These are phyloP conservation scores for Copidosoma floridanum DNA, from an alignment of 1,140 invertebrate genomes.

Conservation along the genomic window DNA sequence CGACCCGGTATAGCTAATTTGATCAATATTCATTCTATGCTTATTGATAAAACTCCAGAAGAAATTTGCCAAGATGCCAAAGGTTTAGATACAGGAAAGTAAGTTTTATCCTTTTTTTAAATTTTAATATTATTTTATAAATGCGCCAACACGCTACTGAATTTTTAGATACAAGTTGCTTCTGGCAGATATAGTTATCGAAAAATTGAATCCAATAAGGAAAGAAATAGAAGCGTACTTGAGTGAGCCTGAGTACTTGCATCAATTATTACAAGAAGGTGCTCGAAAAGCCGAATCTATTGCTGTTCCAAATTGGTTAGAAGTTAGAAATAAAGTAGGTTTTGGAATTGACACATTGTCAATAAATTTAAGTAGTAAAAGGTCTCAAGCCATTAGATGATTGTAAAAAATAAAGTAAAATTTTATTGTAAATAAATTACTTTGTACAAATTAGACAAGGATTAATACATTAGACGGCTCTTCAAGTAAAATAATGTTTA, in stretches of 20 bases:
- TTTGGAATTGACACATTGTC: constrained; percentile 42
- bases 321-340: constrained; percentile 69
- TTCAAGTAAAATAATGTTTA: no score
- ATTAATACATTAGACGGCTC: no score
- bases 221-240: constrained; percentile 62
- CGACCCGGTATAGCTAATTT: constrained; percentile 89
- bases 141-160: not conserved
- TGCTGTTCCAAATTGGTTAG: constrained; percentile 67
- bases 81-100: constrained; percentile 72
- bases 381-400: not conserved
- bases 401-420: constrained; percentile 3
- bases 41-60: constrained; percentile 68
- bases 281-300: constrained; percentile 66
- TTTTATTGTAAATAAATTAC: constrained; percentile 15
- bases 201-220: constrained; percentile 73
- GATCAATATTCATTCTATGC: constrained; percentile 77
- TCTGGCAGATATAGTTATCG: constrained; percentile 73
- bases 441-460: no score
- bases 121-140: constrained; percentile 9
- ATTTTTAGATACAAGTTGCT: constrained; percentile 69
- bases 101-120: constrained; percentile 35
- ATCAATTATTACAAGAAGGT: constrained; percentile 69
- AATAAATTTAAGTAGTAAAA: constrained; percentile 14
- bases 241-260: constrained; percentile 65
- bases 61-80: constrained; percentile 70